Evolutionary conservation across 2,888 invertebrate genomes (phyloP).

Genomic region (Encarsia formosa): DNA sequence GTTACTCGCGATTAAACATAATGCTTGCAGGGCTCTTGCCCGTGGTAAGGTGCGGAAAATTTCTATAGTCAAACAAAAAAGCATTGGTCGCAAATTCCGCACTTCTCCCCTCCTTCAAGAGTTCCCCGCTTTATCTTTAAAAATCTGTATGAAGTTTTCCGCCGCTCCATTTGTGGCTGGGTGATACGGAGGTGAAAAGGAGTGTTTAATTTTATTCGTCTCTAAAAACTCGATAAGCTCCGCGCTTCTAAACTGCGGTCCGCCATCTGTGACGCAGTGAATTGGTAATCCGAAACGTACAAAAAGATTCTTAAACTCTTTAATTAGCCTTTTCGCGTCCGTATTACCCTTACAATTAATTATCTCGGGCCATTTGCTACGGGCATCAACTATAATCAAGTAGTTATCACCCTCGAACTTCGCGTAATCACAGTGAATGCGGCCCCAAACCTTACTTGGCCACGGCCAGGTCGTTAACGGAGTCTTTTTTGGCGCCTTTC

Average conservation of each 20-base stretch:
- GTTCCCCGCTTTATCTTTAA: constrained; percentile 18
- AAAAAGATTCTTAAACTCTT: constrained; percentile 18
- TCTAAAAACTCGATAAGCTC: constrained; percentile 1
- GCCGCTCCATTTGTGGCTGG: constrained; percentile 9
- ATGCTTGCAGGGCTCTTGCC: constrained; percentile 11
- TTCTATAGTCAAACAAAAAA: constrained; percentile 20
- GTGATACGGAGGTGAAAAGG: constrained; percentile 5
- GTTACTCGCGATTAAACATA: constrained; percentile 6
- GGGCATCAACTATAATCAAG: constrained; percentile 28
- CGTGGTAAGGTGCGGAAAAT: constrained; percentile 15
- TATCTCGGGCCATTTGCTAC: constrained; percentile 17
- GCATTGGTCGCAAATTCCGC: constrained; percentile 7
- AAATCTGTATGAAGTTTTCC: constrained; percentile 21
- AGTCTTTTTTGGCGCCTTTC: too few species aligned
- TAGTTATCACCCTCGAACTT: constrained; percentile 27
- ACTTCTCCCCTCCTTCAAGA: too few species aligned
- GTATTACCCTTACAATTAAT: constrained; percentile 16
- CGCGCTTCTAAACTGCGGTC: constrained; percentile 18
- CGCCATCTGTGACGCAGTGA: constrained; percentile 28
- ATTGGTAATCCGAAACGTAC: constrained; percentile 24
- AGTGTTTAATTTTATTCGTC: not conserved
- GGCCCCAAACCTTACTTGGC: constrained; percentile 21
- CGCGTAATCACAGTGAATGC: constrained; percentile 33
- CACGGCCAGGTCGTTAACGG: constrained; percentile 22
- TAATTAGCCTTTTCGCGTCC: not conserved